Evolutionary conservation across 2,113 vertebrate species (phyloP), one percentile per base, ranked within the genome.

Genomic region (Phocoena sinus): DNA sequence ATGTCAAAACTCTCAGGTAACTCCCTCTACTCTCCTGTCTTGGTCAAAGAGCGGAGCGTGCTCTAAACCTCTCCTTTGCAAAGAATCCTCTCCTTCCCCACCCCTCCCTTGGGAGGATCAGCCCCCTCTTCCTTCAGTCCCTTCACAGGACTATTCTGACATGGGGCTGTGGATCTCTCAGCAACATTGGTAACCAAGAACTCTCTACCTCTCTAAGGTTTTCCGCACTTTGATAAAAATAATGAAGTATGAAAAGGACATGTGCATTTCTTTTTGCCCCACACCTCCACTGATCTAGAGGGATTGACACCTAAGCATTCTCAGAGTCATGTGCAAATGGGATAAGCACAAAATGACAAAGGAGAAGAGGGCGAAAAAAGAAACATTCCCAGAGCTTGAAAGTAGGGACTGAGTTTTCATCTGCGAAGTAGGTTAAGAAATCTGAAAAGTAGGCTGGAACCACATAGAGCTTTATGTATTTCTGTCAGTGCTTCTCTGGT

Each of bases 181-280:
- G 89, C 58, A 95, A 87, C 36, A 76, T 53, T 44, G 96, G 91
- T 96, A 88, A 96, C 31, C 50, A 97, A 86, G 92, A 97, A 96
- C 94, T 93, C 38, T 25, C 92, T 58, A 6, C 8, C 5, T 86
- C 76, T 91, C 84, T 56, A 2, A 82, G 41, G 82, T 74, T 87
- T 98, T 96, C 80, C 2, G 4, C 63, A 94, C 73, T 96, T 91
- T 25, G 23, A 97, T 81, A 94, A 83, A 96, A 93, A 92, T 68
- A 95, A 92, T 38, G 15, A 62, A 56, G 81, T 44, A 81, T 36
- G 47, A 63, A 33, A 50, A 86, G 58, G 60, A 86, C 81, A 58
- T 85, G 76, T 94, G 89, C 95, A 82, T 97, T 92, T 80, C 56
- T 53, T 60, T 50, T 62, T 67, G 60, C 33, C 50, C 23, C 36